Evolutionary conservation across 1,140 invertebrate genomes (phyloP), one percentile per base, ranked within the genome.

Genomic region (Pinna nobilis): DNA sequence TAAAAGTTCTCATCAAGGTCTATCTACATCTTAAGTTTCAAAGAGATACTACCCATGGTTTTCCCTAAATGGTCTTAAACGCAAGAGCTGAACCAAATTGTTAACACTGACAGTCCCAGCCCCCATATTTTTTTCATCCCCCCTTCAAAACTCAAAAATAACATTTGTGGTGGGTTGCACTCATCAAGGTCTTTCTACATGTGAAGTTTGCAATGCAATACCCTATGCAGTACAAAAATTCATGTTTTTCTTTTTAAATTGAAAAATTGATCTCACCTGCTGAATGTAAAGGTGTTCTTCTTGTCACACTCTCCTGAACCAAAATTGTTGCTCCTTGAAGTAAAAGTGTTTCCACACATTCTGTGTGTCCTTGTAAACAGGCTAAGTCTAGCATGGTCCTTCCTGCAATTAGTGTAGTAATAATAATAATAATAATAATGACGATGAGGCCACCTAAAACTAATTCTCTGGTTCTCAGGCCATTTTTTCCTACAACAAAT

Each of bases 341-440:
- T 7, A 94, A 72, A 41, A 93, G 86, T 15, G 91, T 83, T 66
- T 91, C 87, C 15, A 92, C 90, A 80, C 91, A 92, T 20, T 91
- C 86, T 7, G 87, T 83, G 69, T 92, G 90, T 13, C 92, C 91
- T 53, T 82, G 87, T 73, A 89, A 90, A 59, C 92, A 90, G 15
- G 92, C 92, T 47, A 93, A 68, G 78, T 93, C 91, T 30, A 93
- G 81, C 18, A 92, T 91, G 1, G 92, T 93, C 65, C 91, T 79
- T 11, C 88, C 88, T 88, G 72, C 3, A 81, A 57, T n/a, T n/a
- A n/a, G n/a, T n/a, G n/a, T n/a, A n/a, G n/a, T n/a, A n/a, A n/a
- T n/a, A n/a, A 20, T 61, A 60, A 32, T 41, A 59, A 30, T 18
- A 18, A 57, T 3, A 11, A 15, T 33, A 15, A 57, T 20, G n/a